Percentiles rank a stretch among this genome's conserved stretches.
Evolutionary conservation across 2,797 vertebrate species (phyloP).

Genomic region (Arnoldichthys spilopterus): DNA sequence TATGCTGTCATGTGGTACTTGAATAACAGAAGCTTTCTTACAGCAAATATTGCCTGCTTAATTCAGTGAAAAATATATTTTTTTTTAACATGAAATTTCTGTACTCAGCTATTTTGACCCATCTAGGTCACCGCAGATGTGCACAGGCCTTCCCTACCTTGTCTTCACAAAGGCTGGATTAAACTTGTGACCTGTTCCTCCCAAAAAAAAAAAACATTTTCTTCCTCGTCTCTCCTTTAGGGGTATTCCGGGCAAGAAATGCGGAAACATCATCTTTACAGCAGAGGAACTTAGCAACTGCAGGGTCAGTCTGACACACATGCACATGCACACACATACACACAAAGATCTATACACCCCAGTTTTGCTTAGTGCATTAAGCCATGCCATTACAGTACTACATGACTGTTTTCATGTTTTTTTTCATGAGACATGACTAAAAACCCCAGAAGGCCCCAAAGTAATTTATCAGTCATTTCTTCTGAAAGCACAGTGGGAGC

Average conservation of each 20-base stretch:
- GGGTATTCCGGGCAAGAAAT: slow-evolving; percentile 82
- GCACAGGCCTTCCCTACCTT: background rate
- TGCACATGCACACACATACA: slow-evolving; percentile 9
- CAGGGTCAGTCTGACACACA: slow-evolving; percentile 42
- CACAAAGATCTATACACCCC: background rate
- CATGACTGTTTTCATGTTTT: background rate
- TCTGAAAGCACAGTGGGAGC: background rate
- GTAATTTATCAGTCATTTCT: slow-evolving; percentile 18
- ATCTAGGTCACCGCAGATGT: background rate
- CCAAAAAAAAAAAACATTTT: slow-evolving; percentile 32
- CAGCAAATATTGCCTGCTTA: slow-evolving; percentile 12
- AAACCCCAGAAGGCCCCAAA: slow-evolving; percentile 7
- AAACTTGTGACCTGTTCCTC: slow-evolving; percentile 31
- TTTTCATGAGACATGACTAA: background rate
- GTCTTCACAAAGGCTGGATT: slow-evolving; percentile 31
- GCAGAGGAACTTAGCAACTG: slow-evolving; percentile 60
- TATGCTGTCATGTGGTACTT: slow-evolving; percentile 20
- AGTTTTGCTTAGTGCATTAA: background rate
- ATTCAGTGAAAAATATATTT: slow-evolving; percentile 15
- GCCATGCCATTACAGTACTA: background rate
- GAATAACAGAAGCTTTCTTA: slow-evolving; percentile 30
- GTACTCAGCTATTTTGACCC: background rate
- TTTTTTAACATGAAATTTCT: background rate
- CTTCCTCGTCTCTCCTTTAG: slow-evolving; percentile 64
- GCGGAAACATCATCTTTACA: slow-evolving; percentile 78